Evolutionary conservation across 2,888 invertebrate genomes (phyloP), one percentile per base, ranked within the genome.

Genomic region (Ctenicera cuprea): DNA sequence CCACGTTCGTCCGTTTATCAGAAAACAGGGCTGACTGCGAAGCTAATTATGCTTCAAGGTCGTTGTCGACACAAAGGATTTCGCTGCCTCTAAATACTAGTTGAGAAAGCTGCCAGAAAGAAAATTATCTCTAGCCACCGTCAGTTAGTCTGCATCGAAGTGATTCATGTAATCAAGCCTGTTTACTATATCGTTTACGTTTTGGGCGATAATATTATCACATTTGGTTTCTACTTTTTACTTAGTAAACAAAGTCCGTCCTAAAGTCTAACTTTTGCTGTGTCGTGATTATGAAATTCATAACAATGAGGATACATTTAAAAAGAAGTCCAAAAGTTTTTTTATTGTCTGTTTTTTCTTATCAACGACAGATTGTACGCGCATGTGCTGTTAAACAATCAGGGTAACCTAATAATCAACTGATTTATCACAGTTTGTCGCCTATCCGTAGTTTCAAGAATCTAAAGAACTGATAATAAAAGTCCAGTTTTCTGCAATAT

Each of bases 41-140:
- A 45, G 37, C 48, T 50, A 62, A 70, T 70, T 70, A 62, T n/a
- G 18, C 50, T 64, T 64, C 70, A 70, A 70, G 70, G 70, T 57
- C 57, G 12, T 38, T 30, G 57, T 33, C 20, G 26, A 70, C 38
- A 61, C 62, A 63, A 64, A 70, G 48, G 70, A 64, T 63, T 70
- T 68, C 14, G 45, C 14, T 8, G 33, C 37, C 33, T 33, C 54
- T 33, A 11, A 12, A 50, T 22, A 12, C 9, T 12, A 11, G 37
- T n/a, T 30, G 41, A 67, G 18, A 59, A 59, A 66, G 66, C 41
- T 38, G 33, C 20, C 8, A 11, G 20, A n/a, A 16, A 67, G 5
- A 57, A 57, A 57, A 57, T 50, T 50, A 50, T 57, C 54, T 57
- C 9, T 33, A 3, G 16, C 48, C 45, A 68, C 57, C 38, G 68